Evolutionary conservation across 2,888 invertebrate genomes (phyloP), one percentile per base, ranked within the genome.

Genomic region (Hermaeophaga mercurialis): DNA sequence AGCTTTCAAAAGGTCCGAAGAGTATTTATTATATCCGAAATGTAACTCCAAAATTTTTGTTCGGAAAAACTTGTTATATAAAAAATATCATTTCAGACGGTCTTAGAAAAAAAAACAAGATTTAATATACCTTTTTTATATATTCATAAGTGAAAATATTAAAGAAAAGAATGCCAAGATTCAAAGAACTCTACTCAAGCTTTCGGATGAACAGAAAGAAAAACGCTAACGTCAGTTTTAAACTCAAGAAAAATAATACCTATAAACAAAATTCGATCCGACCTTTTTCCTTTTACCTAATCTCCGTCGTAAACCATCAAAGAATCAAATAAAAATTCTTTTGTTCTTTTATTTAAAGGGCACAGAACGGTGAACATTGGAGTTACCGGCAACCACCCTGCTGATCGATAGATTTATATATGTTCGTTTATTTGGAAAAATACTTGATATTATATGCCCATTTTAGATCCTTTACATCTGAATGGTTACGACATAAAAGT

Each of bases 371-470:
- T 15, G 26, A 22, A 14, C 14, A 5, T 14, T 26, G 14, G 8
- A 14, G 4, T 43, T 41, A 1, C 15, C 39, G 1, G 19, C 39
- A 18, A 11, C 22, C 12, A 31, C 11, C 12, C 31, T 4, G 17
- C 9, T 7, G 54, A 62, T 62, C 59, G 58, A 65, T 65, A 45
- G 36, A 48, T 22, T 38, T 22, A 57, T 64, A 43, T 58, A 48
- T 54, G 54, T 52, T 63, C 62, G 63, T 59, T 65, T 64, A 57
- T 64, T 62, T 58, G 58, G 54, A 59, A 59, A 54, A 61, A 66
- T 59, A 62, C 54, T 34, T 44, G 56, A 56, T 60, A 60, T 64
- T 62, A 62, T 58, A 58, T 57, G 2, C 26, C 22, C 7, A 5
- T 22, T 3, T 22, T 22, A 22, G 22, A 22, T 8, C 9, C 9